Evolutionary conservation across 2,888 invertebrate genomes (phyloP).

Genomic region (Aphidoletes aphidimyza): DNA sequence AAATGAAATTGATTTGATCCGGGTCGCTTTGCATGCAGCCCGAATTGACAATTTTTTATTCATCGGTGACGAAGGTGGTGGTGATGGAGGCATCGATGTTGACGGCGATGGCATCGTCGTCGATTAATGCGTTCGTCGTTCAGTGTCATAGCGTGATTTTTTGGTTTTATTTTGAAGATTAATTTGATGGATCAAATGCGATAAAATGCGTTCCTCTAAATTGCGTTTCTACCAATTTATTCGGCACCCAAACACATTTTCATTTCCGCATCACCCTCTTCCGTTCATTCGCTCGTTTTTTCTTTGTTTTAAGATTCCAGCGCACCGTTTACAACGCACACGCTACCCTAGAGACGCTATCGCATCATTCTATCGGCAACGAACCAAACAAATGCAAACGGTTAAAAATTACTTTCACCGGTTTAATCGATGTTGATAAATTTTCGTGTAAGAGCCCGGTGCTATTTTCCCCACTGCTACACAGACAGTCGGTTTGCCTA

Average conservation of each 20-base stretch:
- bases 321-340: no score
- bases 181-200: conserved; percentile 27
- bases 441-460: neutral
- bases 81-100: no score
- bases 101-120: neutral
- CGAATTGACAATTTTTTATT: neutral
- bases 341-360: no score
- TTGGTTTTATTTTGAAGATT: conserved; percentile 18
- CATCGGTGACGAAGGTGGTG: no score
- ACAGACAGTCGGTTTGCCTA: neutral
- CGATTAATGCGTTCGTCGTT: no score
- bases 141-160: neutral
- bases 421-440: conserved; percentile 43
- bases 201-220: conserved; percentile 8
- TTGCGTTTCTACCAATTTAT: neutral
- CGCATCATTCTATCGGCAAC: neutral
- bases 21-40: neutral
- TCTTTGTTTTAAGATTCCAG: neutral
- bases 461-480: neutral
- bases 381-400: neutral
- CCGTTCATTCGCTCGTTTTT: neutral
- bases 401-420: conserved; percentile 12
- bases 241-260: neutral
- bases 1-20: neutral
- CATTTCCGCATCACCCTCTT: neutral